Evolutionary conservation across 2,888 invertebrate species (phyloP), one percentile per base, ranked within the genome.

Genomic region (Caenorhabditis doughertyi): DNA sequence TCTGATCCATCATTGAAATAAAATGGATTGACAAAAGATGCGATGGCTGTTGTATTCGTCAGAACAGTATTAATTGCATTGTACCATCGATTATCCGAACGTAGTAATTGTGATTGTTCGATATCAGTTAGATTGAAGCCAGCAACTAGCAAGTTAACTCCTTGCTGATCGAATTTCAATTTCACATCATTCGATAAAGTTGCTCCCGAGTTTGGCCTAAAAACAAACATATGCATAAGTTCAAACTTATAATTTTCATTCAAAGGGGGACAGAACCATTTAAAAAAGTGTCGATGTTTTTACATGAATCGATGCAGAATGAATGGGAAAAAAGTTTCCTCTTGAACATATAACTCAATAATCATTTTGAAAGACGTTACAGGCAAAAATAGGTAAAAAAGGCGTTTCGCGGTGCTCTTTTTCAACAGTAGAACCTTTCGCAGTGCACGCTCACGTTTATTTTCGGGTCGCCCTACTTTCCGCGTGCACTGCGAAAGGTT

Each of bases 11-110:
- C 47, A n/a, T 73, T 73, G 25, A 73, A 64, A 25, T 64, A 73
- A 16, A 55, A 73, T 16, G 73, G 64, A 13, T 73, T 73, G 1
- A 73, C 64, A n/a, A 73, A 64, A 2, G 27, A 11, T 13, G 73
- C 64, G n/a, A 73, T 21, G 2, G 13, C 32, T 0, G 44, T 0
- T 16, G 2, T 4, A 3, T 44, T 64, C 7, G 72, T 44, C 0
- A 2, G 16, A 4, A 5, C 1, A 0, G 42, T 5, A 44, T 64
- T 73, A 0, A 64, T n/a, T 1, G 42, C 73, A 11, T 73, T 73
- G 47, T 64, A 73, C 73, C 73, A 73, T 11, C 44, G 18, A 21
- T 29, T 18, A n/a, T 62, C 27, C 18, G 64, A 9, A 32, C 64
- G 2, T 4, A 64, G 5, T 8, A 73, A 21, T 9, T 18, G 44